These are phyloP conservation scores for Wiebesia pumilae DNA, from an alignment of 1,140 invertebrate genomes.

Conservation along the genomic window DNA sequence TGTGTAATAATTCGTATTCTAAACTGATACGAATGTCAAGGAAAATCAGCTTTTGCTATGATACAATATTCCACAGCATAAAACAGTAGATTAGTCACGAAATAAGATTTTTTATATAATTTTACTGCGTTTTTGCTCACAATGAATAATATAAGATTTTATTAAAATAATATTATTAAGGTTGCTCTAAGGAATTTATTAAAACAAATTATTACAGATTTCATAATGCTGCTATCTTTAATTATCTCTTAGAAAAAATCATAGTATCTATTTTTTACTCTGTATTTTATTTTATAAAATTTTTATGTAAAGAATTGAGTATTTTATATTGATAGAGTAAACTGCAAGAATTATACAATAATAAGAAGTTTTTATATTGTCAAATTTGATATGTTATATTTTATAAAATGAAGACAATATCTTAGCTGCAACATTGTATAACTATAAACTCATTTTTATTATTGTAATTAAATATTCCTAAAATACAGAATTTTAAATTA, in stretches of 20 bases:
- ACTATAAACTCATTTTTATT: background rate
- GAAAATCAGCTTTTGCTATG: constrained; percentile 35
- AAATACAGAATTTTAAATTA: background rate
- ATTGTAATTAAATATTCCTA: background rate
- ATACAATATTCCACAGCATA: constrained; percentile 19
- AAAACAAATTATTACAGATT: constrained; percentile 28
- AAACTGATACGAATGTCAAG: background rate
- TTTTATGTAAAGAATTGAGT: background rate
- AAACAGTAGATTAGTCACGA: constrained; percentile 23
- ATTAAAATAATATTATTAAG: constrained; percentile 39
- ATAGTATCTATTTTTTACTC: constrained; percentile 25
- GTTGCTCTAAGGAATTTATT: constrained; percentile 22
- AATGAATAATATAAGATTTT: constrained; percentile 39
- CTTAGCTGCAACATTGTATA: background rate
- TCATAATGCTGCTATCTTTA: background rate
- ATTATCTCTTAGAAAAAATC: constrained; percentile 22
- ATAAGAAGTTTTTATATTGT: constrained; percentile 28
- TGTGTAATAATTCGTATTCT: constrained; percentile 30
- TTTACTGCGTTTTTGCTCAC: constrained; percentile 40
- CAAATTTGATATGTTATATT: constrained; percentile 22
- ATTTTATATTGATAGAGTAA: constrained; percentile 18
- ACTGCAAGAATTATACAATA: constrained; percentile 31
- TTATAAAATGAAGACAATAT: constrained; percentile 28
- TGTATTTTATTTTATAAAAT: background rate
- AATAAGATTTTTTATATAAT: constrained; percentile 47